Percentiles rank a stretch among this genome's conserved stretches.
These are phyloP conservation scores for Euthynnus affinis DNA, from an alignment of 2,797 vertebrate genomes.

Conservation along the genomic window DNA sequence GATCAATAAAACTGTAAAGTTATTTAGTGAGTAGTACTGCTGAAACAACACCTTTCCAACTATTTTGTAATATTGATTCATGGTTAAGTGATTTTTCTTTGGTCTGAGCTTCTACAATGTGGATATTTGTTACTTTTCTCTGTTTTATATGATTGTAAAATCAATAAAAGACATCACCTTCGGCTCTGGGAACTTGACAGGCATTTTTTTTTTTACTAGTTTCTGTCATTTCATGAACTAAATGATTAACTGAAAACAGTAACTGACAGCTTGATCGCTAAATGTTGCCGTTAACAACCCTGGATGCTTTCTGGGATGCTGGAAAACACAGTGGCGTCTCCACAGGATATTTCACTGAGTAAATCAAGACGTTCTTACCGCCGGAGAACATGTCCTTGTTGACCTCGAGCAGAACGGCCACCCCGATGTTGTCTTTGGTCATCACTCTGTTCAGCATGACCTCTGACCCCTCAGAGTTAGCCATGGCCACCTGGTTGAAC, in stretches of 20 bases:
- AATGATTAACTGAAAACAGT: neutral
- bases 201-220: no score
- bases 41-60: no score
- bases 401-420: conserved; percentile 94
- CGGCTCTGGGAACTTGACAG: no score
- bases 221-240: no score
- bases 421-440: conserved; percentile 99
- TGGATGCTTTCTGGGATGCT: neutral
- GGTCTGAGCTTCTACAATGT: no score
- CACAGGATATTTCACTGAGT: neutral
- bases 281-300: neutral
- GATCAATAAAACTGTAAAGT: no score
- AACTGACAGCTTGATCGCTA: neutral
- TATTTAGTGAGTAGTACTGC: no score
- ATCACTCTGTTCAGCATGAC: conserved; percentile 98
- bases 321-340: neutral
- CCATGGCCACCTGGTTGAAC: conserved; percentile 99
- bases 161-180: neutral
- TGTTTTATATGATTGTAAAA: neutral
- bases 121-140: neutral
- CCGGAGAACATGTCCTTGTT: conserved; percentile 93
- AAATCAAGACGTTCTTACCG: conserved; percentile 81
- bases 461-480: conserved; percentile 98
- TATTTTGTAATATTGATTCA: no score
- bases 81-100: no score